phyloP scores from a whole-genome alignment of 2,888 invertebrate species.

The Amiota minor region DNA sequence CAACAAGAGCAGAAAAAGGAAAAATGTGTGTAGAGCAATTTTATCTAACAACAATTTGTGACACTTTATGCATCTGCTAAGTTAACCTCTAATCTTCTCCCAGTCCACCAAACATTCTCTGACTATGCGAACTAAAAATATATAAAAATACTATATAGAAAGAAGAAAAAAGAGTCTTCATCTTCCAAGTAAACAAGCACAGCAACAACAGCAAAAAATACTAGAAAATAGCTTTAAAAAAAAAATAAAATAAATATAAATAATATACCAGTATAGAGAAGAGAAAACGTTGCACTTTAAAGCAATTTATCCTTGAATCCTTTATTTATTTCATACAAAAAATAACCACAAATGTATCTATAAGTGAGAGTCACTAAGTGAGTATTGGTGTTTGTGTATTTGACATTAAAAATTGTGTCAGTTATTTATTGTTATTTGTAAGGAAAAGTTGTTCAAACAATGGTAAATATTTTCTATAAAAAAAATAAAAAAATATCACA shows the following conservation, averaged over 20 bases:
- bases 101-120: neutral
- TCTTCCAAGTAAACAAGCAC: neutral
- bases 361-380: neutral
- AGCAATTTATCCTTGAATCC: constrained; percentile 26
- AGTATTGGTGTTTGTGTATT: neutral
- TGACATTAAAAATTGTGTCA: constrained; percentile 2
- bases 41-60: constrained; percentile 24
- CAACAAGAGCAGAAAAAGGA: neutral
- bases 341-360: neutral
- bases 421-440: constrained; percentile 8
- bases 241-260: neutral
- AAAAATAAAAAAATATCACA: too few relatives aligned
- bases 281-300: constrained; percentile 7
- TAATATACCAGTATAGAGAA: neutral
- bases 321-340: neutral
- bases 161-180: neutral
- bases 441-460: constrained; percentile 1
- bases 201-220: neutral
- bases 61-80: constrained; percentile 15
- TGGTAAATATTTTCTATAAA: too few relatives aligned
- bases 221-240: too few relatives aligned
- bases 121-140: neutral
- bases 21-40: neutral
- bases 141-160: neutral
- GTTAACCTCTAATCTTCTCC: neutral